phyloP scores from a whole-genome alignment of 2,113 vertebrate species.

The Galbula dea region DNA sequence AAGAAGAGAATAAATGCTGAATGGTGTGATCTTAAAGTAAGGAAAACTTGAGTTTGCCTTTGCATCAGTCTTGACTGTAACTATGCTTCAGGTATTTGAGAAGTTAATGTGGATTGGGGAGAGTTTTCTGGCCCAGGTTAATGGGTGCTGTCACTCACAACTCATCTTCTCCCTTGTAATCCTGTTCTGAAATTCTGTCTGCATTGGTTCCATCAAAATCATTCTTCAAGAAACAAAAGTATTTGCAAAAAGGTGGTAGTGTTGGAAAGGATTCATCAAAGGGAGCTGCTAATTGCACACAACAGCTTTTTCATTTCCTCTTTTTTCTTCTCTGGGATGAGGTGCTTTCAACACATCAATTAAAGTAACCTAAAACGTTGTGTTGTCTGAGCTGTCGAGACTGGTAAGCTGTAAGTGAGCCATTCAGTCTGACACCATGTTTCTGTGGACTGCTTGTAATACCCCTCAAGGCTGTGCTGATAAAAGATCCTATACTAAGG shows the following conservation, averaged over 20 bases:
- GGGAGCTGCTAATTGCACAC: neutral
- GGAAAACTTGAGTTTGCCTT: neutral
- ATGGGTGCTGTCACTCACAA: neutral
- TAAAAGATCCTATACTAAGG: neutral
- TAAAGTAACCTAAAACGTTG: neutral
- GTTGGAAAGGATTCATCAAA: slow-evolving; percentile 14
- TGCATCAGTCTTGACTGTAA: neutral
- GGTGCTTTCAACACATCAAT: neutral
- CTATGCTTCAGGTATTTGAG: neutral
- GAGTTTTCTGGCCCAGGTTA: neutral
- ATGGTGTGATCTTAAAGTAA: neutral
- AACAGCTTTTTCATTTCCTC: neutral
- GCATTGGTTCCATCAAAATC: neutral
- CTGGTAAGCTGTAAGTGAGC: neutral
- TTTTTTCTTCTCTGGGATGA: neutral
- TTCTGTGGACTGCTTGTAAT: neutral
- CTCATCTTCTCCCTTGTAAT: neutral
- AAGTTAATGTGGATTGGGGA: neutral
- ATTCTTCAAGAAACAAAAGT: neutral
- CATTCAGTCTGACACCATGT: fast-evolving
- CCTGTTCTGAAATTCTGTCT: neutral
- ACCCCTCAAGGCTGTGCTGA: neutral
- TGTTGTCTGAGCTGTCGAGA: neutral
- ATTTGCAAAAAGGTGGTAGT: neutral
- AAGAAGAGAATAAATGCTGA: neutral